phyloP scores from a whole-genome alignment of 2,113 vertebrate genomes.

The Redunca redunca region DNA sequence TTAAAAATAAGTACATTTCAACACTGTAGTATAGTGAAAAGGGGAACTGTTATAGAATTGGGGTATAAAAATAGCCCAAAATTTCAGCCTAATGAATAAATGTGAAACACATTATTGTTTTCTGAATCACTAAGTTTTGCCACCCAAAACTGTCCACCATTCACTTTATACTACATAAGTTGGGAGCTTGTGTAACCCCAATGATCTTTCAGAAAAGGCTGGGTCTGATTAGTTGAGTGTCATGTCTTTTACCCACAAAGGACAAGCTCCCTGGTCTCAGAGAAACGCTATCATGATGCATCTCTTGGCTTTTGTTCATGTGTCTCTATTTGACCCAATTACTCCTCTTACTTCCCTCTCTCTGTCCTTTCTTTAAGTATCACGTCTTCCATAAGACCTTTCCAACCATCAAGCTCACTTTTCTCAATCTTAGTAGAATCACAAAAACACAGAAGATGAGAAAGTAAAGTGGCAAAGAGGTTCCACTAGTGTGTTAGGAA shows the following conservation, averaged over 20 bases:
- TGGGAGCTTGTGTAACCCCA: background rate
- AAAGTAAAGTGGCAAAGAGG: background rate
- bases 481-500: background rate
- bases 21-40: background rate
- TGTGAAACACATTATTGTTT: background rate
- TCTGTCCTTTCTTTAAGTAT: background rate
- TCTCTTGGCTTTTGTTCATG: background rate
- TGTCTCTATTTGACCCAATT: background rate
- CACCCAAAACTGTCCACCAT: background rate
- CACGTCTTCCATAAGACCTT: background rate
- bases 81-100: background rate
- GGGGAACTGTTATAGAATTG: background rate
- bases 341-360: background rate
- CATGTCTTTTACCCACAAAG: background rate
- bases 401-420: background rate
- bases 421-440: background rate
- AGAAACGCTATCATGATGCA: background rate
- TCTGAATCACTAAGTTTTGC: background rate
- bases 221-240: background rate
- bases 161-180: background rate
- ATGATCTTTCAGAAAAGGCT: background rate
- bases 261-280: background rate
- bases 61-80: background rate
- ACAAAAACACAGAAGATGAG: background rate
- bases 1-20: slow-evolving; percentile 32